phyloP scores from a whole-genome alignment of 92 coral and sea anemone genomes.

The Epizoanthus ramosus region DNA sequence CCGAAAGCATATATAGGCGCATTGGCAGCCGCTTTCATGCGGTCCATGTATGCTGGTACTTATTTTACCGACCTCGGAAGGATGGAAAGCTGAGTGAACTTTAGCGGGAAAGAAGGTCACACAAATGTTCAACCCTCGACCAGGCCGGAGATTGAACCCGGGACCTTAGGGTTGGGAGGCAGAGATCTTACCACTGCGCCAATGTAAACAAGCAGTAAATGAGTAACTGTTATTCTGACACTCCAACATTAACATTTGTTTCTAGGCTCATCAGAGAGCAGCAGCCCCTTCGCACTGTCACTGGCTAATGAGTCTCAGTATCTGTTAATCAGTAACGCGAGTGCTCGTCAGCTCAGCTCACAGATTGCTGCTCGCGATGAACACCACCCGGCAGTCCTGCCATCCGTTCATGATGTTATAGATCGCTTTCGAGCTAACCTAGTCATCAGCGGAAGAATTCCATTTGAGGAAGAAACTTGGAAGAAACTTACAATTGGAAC shows the following conservation, averaged over 20 bases:
- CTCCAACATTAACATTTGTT: not conserved
- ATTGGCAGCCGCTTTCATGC: too few species aligned
- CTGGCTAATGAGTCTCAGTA: constrained; percentile 92
- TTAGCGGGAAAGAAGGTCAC: too few species aligned
- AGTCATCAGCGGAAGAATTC: constrained; percentile 67
- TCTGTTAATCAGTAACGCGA: constrained; percentile 74
- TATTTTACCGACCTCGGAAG: too few species aligned
- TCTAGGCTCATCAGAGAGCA: constrained; percentile 38
- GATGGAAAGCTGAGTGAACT: too few species aligned
- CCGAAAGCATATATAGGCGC: too few species aligned
- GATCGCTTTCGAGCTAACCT: constrained; percentile 89
- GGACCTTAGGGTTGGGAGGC: too few species aligned
- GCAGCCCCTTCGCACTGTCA: constrained; percentile 60
- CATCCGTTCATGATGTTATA: constrained; percentile 51
- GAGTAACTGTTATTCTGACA: too few species aligned
- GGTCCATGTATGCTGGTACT: too few species aligned
- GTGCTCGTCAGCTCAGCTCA: constrained; percentile 53
- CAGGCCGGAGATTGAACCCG: too few species aligned
- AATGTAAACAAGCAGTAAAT: not conserved
- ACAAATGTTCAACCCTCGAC: too few species aligned
- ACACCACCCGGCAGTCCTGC: not conserved
- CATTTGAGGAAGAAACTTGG: constrained; percentile 88
- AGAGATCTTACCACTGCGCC: too few species aligned
- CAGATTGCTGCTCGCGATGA: constrained; percentile 32
- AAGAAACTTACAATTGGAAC: constrained; percentile 64